A percentile compares a stretch with the other conserved stretches of the same genome.
Conservation (phyloP, 37 sponge, comb jelly and placozoan species). For the Axinella damicornis region DNA sequence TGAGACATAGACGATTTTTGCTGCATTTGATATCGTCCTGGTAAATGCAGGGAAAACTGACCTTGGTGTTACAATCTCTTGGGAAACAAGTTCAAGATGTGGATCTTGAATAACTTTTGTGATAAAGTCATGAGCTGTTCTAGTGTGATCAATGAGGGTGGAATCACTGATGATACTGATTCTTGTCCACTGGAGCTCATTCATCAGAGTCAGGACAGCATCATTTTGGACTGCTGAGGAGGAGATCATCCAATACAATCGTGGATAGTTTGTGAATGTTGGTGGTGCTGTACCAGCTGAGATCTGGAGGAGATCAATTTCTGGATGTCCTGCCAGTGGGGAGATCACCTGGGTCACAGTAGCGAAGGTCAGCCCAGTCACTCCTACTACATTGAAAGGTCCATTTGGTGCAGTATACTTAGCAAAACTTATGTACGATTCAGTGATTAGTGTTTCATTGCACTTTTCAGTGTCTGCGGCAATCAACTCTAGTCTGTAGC, state of each 20-base stretch:
- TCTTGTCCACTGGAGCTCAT: constrained; percentile 15
- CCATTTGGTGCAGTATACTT: neutral
- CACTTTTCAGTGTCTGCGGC: constrained; percentile 5
- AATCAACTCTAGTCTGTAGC: constrained; percentile 40
- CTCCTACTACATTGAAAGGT: constrained; percentile 8
- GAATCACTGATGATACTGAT: constrained; percentile 3
- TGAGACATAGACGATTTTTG: constrained; percentile 19
- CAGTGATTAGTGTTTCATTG: neutral
- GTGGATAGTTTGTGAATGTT: neutral
- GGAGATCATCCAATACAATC: neutral
- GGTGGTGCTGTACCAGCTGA: constrained; percentile 23
- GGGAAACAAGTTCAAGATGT: too few relatives aligned
- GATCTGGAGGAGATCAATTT: constrained; percentile 16
- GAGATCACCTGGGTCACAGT: constrained; percentile 13
- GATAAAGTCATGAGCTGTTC: too few relatives aligned
- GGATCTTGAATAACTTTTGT: too few relatives aligned
- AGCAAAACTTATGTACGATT: constrained; percentile 4
- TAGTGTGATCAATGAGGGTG: neutral
- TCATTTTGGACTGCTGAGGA: constrained; percentile 15
- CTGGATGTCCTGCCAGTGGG: constrained; percentile 5
- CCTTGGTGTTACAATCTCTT: too few relatives aligned
- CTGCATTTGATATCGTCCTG: neutral
- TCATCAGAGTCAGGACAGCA: constrained; percentile 36
- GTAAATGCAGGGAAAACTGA: too few relatives aligned
- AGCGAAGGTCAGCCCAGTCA: constrained; percentile 36